Evolutionary conservation across 2,113 vertebrate species (phyloP).

Genomic region (Muntiacus muntjak): DNA sequence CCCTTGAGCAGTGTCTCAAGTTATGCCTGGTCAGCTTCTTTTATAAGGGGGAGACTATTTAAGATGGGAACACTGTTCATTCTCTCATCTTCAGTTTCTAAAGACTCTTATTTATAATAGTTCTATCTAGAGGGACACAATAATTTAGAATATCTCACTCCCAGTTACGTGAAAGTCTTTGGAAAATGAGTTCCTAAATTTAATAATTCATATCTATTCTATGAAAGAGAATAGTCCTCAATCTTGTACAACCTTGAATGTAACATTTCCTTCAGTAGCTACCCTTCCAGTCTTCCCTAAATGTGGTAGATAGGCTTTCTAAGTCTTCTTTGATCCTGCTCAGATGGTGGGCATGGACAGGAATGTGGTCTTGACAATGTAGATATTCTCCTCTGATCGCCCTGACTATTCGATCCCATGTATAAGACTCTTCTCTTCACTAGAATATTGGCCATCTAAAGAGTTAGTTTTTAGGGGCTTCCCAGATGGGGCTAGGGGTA

Average conservation of each 20-base stretch:
- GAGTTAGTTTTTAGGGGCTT: neutral
- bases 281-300: neutral
- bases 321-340: neutral
- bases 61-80: neutral
- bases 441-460: neutral
- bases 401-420: neutral
- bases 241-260: neutral
- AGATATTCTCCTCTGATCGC: neutral
- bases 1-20: neutral
- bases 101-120: neutral
- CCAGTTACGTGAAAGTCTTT: neutral
- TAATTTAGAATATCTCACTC: neutral
- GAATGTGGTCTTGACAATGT: neutral
- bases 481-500: neutral
- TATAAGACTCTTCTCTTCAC: neutral
- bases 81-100: neutral
- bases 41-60: neutral
- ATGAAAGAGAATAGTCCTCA: neutral
- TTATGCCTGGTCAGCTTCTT: neutral
- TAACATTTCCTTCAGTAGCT: neutral
- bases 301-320: neutral
- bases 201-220: neutral
- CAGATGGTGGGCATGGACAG: fast-evolving
- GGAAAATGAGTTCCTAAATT: neutral
- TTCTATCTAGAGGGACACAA: neutral